Percentiles rank a stretch among this genome's conserved stretches.
phyloP scores from a whole-genome alignment of 1,140 invertebrate genomes.

The Drosophila obscura region DNA sequence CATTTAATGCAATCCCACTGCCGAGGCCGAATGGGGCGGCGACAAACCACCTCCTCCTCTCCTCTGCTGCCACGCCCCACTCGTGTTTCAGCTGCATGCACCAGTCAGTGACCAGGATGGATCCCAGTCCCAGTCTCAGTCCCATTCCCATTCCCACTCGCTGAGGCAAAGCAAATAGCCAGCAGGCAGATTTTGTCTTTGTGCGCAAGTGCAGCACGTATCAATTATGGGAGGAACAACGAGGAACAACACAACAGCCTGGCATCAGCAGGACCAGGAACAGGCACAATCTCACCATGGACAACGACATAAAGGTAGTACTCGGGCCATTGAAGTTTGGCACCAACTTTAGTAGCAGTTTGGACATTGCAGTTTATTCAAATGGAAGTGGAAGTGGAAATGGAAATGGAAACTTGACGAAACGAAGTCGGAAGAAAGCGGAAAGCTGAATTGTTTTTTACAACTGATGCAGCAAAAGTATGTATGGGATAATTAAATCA shows the following conservation, averaged over 20 bases:
- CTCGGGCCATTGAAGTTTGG: slow-evolving; percentile 34
- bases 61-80: slow-evolving; percentile 61
- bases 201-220: slow-evolving; percentile 75
- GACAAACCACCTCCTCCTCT: slow-evolving; percentile 19
- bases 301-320: slow-evolving; percentile 62
- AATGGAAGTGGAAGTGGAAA: not conserved
- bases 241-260: slow-evolving; percentile 25
- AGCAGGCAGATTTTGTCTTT: slow-evolving; percentile 75
- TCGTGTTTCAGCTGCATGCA: slow-evolving; percentile 40
- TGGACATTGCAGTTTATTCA: slow-evolving; percentile 23
- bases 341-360: slow-evolving; percentile 7
- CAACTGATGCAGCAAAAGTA: no score
- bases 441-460: no score
- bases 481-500: no score
- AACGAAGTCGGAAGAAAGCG: no score
- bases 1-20: slow-evolving; percentile 78
- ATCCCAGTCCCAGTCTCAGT: slow-evolving; percentile 14
- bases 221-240: slow-evolving; percentile 67
- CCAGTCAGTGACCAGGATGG: slow-evolving; percentile 30
- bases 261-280: slow-evolving; percentile 15
- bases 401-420: not conserved
- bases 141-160: slow-evolving; percentile 26
- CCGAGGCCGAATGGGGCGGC: slow-evolving; percentile 65
- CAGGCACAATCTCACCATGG: slow-evolving; percentile 42
- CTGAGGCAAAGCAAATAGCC: slow-evolving; percentile 73